Conservation (phyloP, 37 sponge, comb jelly and placozoan species). For the Halisarca cf. caerulea region DNA sequence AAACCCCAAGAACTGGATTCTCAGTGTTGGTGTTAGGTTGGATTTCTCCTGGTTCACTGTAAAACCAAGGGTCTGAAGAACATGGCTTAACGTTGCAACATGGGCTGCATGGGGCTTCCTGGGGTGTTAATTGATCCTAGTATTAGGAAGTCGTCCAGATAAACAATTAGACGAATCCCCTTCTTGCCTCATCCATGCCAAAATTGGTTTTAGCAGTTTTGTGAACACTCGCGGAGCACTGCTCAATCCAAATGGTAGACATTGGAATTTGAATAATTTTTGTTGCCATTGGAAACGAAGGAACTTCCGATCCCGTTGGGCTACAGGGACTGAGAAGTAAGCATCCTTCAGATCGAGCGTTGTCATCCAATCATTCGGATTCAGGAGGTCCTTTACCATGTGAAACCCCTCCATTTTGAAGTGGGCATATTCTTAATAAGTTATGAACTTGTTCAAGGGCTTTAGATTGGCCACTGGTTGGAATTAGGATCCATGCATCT, state of each 20-base stretch:
- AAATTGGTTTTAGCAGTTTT: background rate
- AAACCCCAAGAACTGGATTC: background rate
- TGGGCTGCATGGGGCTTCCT: too few species aligned
- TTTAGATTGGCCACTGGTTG: background rate
- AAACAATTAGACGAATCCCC: too few species aligned
- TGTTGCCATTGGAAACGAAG: background rate
- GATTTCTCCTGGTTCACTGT: background rate
- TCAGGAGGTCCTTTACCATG: background rate
- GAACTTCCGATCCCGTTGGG: background rate
- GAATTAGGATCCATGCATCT: background rate
- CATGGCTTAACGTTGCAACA: background rate
- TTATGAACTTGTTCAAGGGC: background rate
- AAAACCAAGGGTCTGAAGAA: background rate
- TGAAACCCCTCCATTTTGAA: slow-evolving; percentile 9
- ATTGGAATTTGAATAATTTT: background rate
- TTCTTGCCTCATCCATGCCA: too few species aligned
- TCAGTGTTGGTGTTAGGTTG: background rate
- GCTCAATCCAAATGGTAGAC: background rate
- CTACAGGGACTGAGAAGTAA: background rate
- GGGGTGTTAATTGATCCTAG: too few species aligned
- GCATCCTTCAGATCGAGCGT: background rate
- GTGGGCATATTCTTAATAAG: background rate
- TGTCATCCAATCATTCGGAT: background rate
- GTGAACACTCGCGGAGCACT: background rate
- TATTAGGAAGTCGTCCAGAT: too few species aligned